Conservation (phyloP, 2,888 invertebrate genomes). For the Lithodes maja region DNA sequence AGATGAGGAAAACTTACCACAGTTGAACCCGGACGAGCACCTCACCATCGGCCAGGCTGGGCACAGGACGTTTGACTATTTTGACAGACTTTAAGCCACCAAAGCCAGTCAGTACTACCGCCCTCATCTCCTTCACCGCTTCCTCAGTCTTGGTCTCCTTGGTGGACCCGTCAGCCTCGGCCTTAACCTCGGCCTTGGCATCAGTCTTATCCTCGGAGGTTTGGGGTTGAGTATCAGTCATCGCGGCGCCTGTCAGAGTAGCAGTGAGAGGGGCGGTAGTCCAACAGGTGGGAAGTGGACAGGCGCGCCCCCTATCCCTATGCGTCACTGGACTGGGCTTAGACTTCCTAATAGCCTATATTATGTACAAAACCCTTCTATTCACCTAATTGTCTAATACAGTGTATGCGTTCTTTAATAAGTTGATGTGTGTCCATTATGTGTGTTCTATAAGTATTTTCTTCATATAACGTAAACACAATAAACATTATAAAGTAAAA, state of each 20-base stretch:
- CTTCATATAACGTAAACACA: not conserved
- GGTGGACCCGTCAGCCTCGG: not conserved
- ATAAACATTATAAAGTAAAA: not conserved
- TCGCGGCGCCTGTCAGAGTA: not conserved
- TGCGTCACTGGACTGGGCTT: not conserved
- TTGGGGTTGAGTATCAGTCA: not conserved
- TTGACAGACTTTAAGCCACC: slow-evolving; percentile 91
- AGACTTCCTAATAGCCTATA: not conserved
- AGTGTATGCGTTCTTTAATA: not conserved
- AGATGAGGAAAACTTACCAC: slow-evolving; percentile 81
- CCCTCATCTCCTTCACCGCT: slow-evolving; percentile 86
- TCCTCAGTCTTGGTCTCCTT: not conserved
- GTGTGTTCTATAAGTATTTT: not conserved
- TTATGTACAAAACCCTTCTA: not conserved
- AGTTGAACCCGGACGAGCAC: slow-evolving; percentile 89
- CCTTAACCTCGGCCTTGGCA: not conserved
- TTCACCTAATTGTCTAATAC: not conserved
- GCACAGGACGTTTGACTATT: slow-evolving; percentile 84
- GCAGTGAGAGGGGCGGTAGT: not conserved
- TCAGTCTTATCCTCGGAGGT: not conserved
- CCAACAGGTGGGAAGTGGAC: not conserved
- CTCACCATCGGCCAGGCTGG: slow-evolving; percentile 82
- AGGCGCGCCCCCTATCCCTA: not conserved
- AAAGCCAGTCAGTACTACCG: slow-evolving; percentile 88
- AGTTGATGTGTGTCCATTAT: not conserved